Evolutionary conservation across 2,888 invertebrate species (phyloP).

Genomic region (Amiota minor): DNA sequence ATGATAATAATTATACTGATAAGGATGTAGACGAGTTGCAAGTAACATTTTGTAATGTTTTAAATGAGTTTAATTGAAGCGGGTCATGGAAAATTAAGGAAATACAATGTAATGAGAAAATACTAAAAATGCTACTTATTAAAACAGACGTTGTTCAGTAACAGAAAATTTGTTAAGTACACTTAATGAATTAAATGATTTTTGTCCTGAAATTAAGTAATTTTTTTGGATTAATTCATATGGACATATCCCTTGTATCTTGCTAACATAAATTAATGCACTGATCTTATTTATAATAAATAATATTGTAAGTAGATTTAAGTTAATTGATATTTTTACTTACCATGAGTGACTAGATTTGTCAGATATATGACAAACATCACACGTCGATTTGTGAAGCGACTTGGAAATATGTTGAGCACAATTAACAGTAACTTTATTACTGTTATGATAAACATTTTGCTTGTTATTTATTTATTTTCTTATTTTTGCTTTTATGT

Average conservation of each 20-base stretch:
- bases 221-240: no score
- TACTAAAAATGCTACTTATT: no score
- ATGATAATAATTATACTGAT: background rate
- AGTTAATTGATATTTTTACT: constrained; percentile 54
- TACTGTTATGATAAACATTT: constrained; percentile 73
- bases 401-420: constrained; percentile 73
- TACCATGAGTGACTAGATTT: constrained; percentile 73
- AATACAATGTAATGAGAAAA: no score
- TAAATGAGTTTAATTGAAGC: constrained; percentile 17
- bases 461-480: constrained; percentile 44
- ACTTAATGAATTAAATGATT: no score
- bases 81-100: no score
- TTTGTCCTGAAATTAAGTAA: no score
- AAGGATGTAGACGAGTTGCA: background rate
- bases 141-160: no score
- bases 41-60: background rate
- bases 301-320: background rate
- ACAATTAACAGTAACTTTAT: constrained; percentile 73
- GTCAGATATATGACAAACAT: constrained; percentile 73
- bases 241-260: no score
- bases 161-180: no score
- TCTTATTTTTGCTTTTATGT: constrained; percentile 37
- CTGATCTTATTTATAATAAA: no score
- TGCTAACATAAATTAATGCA: no score
- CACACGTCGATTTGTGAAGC: constrained; percentile 73